Evolutionary conservation across 2,113 vertebrate genomes (phyloP).

Genomic region (Lophius piscatorius): DNA sequence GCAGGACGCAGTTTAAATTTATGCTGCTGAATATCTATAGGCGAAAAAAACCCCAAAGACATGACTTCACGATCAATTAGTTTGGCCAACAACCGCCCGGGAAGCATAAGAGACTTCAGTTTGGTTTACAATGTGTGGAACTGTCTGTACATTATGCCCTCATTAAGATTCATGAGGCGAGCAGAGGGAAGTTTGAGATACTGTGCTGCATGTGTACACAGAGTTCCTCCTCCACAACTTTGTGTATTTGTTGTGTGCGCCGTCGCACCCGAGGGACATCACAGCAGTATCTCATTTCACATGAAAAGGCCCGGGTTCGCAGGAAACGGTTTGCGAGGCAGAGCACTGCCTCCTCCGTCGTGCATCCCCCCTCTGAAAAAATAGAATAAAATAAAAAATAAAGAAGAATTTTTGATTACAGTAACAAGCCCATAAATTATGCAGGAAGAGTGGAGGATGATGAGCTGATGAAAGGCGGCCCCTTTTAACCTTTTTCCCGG

Average conservation of each 20-base stretch:
- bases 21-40: too few species aligned
- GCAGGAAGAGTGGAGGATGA: slow-evolving; percentile 69
- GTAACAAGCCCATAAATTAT: slow-evolving; percentile 82
- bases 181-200: slow-evolving; percentile 60
- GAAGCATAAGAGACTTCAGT: slow-evolving; percentile 1
- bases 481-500: slow-evolving; percentile 76
- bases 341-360: slow-evolving; percentile 24
- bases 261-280: slow-evolving; percentile 72
- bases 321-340: slow-evolving; percentile 56
- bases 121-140: slow-evolving; percentile 22
- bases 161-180: slow-evolving; percentile 67
- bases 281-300: slow-evolving; percentile 78
- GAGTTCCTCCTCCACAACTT: slow-evolving; percentile 40
- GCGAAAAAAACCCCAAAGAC: not conserved
- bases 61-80: slow-evolving; percentile 28
- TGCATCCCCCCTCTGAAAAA: slow-evolving; percentile 35
- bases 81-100: slow-evolving; percentile 19
- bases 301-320: slow-evolving; percentile 73
- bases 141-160: slow-evolving; percentile 30
- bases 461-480: slow-evolving; percentile 74
- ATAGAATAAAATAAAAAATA: slow-evolving; percentile 64
- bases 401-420: slow-evolving; percentile 84
- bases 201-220: slow-evolving; percentile 50
- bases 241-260: slow-evolving; percentile 48
- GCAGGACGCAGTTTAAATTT: too few species aligned